These are phyloP conservation scores for Otus sunia DNA, from an alignment of 2,113 vertebrate genomes.

Conservation along the genomic window DNA sequence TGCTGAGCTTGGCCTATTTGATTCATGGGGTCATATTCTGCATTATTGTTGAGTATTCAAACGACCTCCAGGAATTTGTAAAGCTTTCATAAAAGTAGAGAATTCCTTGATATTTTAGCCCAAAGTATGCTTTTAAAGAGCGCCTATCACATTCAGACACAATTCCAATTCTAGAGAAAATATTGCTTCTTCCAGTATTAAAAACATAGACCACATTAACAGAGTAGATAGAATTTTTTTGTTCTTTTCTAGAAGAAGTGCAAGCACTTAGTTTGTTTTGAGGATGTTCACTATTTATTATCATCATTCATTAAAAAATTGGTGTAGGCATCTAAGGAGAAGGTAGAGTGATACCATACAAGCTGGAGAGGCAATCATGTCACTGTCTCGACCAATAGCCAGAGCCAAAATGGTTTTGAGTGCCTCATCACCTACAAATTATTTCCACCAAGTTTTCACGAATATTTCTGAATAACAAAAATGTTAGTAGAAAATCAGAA, in stretches of 20 bases:
- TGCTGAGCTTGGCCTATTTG: slow-evolving; percentile 67
- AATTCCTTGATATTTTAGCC: slow-evolving; percentile 36
- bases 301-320: neutral
- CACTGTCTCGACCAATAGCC: accelerated
- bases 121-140: slow-evolving; percentile 9
- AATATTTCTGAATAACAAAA: neutral
- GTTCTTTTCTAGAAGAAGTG: neutral
- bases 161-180: neutral
- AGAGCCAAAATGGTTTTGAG: neutral
- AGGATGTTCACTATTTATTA: neutral
- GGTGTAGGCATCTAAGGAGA: neutral
- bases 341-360: neutral
- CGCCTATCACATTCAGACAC: neutral
- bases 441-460: neutral
- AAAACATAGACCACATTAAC: neutral
- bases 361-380: neutral
- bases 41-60: slow-evolving; percentile 64
- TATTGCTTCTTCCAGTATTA: neutral
- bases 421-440: neutral
- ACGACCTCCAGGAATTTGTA: slow-evolving; percentile 64
- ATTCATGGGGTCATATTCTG: slow-evolving; percentile 55
- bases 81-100: slow-evolving; percentile 47
- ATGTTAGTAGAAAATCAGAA: neutral
- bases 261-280: neutral
- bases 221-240: neutral